A percentile compares a stretch with the other conserved stretches of the same genome.
Evolutionary conservation across 2,113 vertebrate species (phyloP).

Genomic region (Phylloscopus whistleri): DNA sequence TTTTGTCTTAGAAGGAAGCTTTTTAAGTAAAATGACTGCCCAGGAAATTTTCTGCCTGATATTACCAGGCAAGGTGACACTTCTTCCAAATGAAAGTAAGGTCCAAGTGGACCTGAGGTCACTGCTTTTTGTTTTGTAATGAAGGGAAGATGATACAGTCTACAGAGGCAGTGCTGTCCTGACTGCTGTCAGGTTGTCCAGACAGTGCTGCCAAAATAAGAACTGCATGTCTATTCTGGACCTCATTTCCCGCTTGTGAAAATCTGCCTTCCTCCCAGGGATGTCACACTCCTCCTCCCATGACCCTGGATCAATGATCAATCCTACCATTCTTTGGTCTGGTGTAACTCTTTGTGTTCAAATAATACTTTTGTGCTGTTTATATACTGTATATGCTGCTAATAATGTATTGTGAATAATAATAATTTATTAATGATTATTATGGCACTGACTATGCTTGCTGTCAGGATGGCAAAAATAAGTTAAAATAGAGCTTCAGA

Average conservation of each 20-base stretch:
- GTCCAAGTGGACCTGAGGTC: not conserved
- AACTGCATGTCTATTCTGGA: not conserved
- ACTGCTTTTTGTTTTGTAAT: not conserved
- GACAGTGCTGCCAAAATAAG: not conserved
- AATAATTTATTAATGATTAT: not conserved
- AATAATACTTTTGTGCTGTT: not conserved
- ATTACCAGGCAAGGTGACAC: not conserved
- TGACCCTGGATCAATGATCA: not conserved
- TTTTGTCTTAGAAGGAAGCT: not conserved
- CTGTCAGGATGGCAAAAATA: not conserved
- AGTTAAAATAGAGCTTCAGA: not conserved
- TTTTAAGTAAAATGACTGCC: not conserved
- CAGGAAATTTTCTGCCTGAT: not conserved
- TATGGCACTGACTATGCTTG: not conserved
- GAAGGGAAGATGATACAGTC: not conserved
- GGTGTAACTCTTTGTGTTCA: not conserved
- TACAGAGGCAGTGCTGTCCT: not conserved
- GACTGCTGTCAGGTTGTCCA: not conserved
- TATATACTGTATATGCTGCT: not conserved
- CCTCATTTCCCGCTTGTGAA: not conserved
- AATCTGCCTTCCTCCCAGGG: not conserved
- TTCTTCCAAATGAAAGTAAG: not conserved
- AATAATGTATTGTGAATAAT: not conserved
- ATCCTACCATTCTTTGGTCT: not conserved
- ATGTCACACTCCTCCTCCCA: not conserved